Conservation (phyloP, 1,140 invertebrate species). For the Cyclina sinensis region DNA sequence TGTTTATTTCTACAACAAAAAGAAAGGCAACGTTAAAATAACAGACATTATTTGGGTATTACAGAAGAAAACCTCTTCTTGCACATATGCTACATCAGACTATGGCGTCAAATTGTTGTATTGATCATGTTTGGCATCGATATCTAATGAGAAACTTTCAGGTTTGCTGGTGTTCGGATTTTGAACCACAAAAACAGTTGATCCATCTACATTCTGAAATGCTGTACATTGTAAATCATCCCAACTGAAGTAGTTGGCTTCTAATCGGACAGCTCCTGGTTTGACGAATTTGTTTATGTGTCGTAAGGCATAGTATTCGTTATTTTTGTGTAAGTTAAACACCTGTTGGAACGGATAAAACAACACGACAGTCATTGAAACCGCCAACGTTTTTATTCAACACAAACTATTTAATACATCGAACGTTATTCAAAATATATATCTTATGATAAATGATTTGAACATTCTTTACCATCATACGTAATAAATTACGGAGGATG, state of each 20-base stretch:
- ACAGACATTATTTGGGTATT: too few relatives aligned
- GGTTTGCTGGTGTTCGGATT: slow-evolving; percentile 54
- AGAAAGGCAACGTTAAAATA: too few relatives aligned
- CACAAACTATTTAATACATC: not conserved
- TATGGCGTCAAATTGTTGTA: slow-evolving; percentile 49
- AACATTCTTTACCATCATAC: too few relatives aligned
- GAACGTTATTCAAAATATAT: too few relatives aligned
- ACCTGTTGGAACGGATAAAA: slow-evolving; percentile 66
- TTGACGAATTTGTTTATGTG: slow-evolving; percentile 75
- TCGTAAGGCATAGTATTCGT: slow-evolving; percentile 75
- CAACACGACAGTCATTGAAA: slow-evolving; percentile 73
- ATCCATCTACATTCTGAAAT: slow-evolving; percentile 71
- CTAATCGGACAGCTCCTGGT: slow-evolving; percentile 69
- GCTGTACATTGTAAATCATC: slow-evolving; percentile 69
- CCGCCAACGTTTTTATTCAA: slow-evolving; percentile 61
- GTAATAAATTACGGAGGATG: too few relatives aligned
- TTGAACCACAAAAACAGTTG: slow-evolving; percentile 67
- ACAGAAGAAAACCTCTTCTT: too few relatives aligned
- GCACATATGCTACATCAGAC: slow-evolving; percentile 55
- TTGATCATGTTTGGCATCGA: slow-evolving; percentile 53
- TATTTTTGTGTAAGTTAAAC: slow-evolving; percentile 62
- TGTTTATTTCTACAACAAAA: too few relatives aligned
- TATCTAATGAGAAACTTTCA: slow-evolving; percentile 27
- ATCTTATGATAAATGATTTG: not conserved
- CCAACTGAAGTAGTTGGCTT: slow-evolving; percentile 61